phyloP scores from a whole-genome alignment of 2,797 vertebrate species.

The Cryptoprocta ferox region DNA sequence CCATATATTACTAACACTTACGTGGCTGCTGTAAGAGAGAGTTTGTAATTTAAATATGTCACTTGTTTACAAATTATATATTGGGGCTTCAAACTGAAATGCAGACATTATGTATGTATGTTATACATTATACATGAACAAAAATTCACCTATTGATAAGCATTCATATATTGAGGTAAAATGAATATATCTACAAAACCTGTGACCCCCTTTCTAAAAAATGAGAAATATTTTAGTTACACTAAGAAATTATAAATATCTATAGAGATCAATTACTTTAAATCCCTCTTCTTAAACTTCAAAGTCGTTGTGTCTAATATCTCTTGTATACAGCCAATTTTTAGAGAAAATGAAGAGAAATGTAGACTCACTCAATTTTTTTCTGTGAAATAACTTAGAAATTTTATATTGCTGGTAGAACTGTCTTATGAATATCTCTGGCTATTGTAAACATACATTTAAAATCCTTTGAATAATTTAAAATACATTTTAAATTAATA shows the following conservation, averaged over 20 bases:
- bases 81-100: background rate
- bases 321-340: background rate
- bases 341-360: slow-evolving; percentile 25
- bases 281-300: background rate
- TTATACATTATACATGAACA: background rate
- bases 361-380: slow-evolving; percentile 27
- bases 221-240: slow-evolving; percentile 22
- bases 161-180: background rate
- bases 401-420: slow-evolving; percentile 44
- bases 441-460: background rate
- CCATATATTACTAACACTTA: background rate
- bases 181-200: background rate
- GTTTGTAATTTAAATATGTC: background rate
- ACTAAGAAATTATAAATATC: slow-evolving; percentile 25
- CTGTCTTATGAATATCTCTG: slow-evolving; percentile 13
- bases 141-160: background rate
- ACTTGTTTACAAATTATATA: background rate
- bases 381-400: slow-evolving; percentile 17
- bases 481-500: background rate
- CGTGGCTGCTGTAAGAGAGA: background rate
- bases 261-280: slow-evolving; percentile 26
- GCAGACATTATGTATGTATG: background rate
- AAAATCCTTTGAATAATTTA: background rate
- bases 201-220: background rate
- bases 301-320: background rate